Percentiles rank a stretch among this genome's conserved stretches.
Conservation (phyloP, 2,113 vertebrate genomes). For the Gracilinanus agilis region DNA sequence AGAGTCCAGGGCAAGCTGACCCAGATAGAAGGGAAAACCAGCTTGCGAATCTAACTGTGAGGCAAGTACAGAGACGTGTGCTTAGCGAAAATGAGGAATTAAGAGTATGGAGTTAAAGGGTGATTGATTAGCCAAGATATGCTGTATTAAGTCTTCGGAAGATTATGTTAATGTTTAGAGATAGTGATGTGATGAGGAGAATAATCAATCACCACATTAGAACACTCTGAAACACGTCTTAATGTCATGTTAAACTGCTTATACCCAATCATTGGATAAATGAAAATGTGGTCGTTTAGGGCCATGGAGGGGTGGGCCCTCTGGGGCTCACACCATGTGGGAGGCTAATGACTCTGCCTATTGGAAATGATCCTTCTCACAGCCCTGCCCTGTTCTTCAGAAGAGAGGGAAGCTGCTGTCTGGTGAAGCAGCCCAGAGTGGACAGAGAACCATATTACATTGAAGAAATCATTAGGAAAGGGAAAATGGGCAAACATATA, state of each 20-base stretch:
- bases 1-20: conserved; percentile 2
- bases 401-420: neutral
- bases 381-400: neutral
- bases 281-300: neutral
- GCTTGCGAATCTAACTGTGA: neutral
- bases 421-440: neutral
- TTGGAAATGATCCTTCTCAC: neutral
- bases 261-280: conserved; percentile 1
- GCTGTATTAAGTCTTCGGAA: conserved; percentile 72
- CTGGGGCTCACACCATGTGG: neutral
- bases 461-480: neutral
- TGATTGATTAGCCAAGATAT: conserved; percentile 63
- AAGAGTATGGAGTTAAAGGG: conserved; percentile 45
- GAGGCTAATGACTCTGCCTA: neutral
- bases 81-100: conserved; percentile 42
- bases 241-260: conserved; percentile 53
- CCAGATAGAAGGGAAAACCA: neutral
- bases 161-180: conserved; percentile 82
- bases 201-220: conserved; percentile 71
- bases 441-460: neutral
- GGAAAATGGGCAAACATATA: neutral
- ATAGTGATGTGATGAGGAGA: conserved; percentile 73
- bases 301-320: neutral
- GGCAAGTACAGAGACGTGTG: neutral
- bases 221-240: conserved; percentile 69